A percentile compares a stretch with the other conserved stretches of the same genome.
Conservation (phyloP, 2,888 invertebrate species). For the Drosophila falleni region DNA sequence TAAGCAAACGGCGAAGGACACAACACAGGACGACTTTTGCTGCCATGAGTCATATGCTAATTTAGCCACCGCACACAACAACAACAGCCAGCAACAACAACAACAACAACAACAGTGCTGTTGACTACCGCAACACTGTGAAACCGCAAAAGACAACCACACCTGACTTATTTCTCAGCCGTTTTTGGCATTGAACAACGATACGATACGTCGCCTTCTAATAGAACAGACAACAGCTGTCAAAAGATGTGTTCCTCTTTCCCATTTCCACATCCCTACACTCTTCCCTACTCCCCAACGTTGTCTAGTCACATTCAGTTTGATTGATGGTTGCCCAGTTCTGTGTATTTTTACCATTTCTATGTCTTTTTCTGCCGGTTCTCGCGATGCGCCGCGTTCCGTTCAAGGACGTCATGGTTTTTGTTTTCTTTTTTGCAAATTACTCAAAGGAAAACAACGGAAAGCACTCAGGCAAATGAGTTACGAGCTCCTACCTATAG, state of each 20-base stretch:
- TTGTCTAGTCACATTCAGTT: slow-evolving; percentile 24
- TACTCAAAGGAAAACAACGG: slow-evolving; percentile 60
- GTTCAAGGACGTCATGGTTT: slow-evolving; percentile 59
- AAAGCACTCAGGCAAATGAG: slow-evolving; percentile 78
- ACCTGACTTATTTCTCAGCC: slow-evolving; percentile 62
- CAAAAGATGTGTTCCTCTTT: slow-evolving; percentile 30
- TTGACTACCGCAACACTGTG: slow-evolving; percentile 15
- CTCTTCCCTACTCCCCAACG: background rate
- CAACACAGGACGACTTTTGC: slow-evolving; percentile 7
- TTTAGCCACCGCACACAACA: slow-evolving; percentile 50
- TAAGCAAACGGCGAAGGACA: slow-evolving; percentile 48
- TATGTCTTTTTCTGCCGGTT: slow-evolving; percentile 27
- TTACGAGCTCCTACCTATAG: slow-evolving; percentile 40
- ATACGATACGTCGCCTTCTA: slow-evolving; percentile 36
- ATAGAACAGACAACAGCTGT: slow-evolving; percentile 41
- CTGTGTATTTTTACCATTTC: slow-evolving; percentile 42
- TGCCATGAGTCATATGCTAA: slow-evolving; percentile 75
- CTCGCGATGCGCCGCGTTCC: slow-evolving; percentile 3
- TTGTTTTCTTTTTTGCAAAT: slow-evolving; percentile 40
- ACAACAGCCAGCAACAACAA: slow-evolving; percentile 29
- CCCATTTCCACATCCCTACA: background rate
- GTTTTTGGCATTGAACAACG: slow-evolving; percentile 54
- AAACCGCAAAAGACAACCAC: slow-evolving; percentile 36
- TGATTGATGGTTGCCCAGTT: slow-evolving; percentile 72
- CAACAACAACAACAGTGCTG: background rate